Base-by-base conservation (phyloP, 2,888 invertebrate species). In the Polyommatus icarus region DNA sequence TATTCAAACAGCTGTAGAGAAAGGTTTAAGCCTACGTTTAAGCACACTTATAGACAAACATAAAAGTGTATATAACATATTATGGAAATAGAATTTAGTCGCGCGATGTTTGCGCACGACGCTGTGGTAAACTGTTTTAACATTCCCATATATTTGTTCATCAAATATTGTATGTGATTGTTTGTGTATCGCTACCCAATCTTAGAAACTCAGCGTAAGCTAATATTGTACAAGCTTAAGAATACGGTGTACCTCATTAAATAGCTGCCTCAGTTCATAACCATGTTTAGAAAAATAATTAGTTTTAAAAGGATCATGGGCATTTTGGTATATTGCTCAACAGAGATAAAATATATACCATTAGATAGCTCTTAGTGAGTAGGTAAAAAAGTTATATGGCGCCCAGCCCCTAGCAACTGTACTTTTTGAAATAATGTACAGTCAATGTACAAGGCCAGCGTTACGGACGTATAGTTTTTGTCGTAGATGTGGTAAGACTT, bases 141-240 rank as follows among this genome's bases (percentile, higher is more conserved):
- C 73, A 24, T 73, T 73, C 12, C 20, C 73, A 46, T 40, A 46
- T 73, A 73, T 73, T 73, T 73, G 73, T 46, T 73, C 46, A 12
- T 73, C 46, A 73, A 73, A 73, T 73, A 73, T 73, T 75, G 50
- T 73, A 50, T 50, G 46, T 50, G 50, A 32, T 29, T 75, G 75
- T 75, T 20, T 54, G 75, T 54, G 15, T 29, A n/a, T 40, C 20
- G 72, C 20, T 40, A 72, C 40, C 40, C 36, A 72, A 40, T 40
- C 72, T 72, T 10, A 32, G 67, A 67, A 67, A 67, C 67, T 32
- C 29, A 32, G 29, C 20, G 73, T 20, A 73, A 40, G 73, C 40
- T 20, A 40, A 73, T 73, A 73, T 73, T 46, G 15, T 73, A 40
- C 24, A 3, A 73, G 67, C 29, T 32, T 67, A 67, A 67, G 67